Evolutionary conservation across 1,140 invertebrate genomes (phyloP).

Genomic region (Bicyclus anynana): DNA sequence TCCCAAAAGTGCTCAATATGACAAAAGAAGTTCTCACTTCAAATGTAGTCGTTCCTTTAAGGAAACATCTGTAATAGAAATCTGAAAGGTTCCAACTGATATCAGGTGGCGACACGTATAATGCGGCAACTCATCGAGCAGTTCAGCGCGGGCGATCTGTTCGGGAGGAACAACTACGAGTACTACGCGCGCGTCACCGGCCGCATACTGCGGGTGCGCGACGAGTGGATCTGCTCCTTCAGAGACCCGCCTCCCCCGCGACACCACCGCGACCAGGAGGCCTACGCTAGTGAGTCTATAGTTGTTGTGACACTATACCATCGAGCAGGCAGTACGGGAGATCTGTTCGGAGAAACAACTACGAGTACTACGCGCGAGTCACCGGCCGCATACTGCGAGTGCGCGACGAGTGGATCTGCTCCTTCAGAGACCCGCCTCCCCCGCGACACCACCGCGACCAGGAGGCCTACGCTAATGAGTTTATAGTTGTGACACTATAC

Average conservation of each 20-base stretch:
- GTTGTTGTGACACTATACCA: constrained; percentile 53
- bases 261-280: constrained; percentile 75
- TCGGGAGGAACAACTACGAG: constrained; percentile 97
- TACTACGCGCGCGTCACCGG: constrained; percentile 98
- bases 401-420: constrained; percentile 96
- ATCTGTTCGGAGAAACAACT: constrained; percentile 96
- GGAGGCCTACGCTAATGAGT: constrained; percentile 84
- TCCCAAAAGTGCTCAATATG: too few species aligned
- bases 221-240: constrained; percentile 97
- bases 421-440: constrained; percentile 93
- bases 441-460: constrained; percentile 76
- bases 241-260: constrained; percentile 89
- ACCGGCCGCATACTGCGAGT: constrained; percentile 95
- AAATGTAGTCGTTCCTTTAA: not conserved
- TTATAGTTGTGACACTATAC: not conserved
- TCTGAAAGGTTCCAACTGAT: not conserved
- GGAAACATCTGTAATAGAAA: not conserved
- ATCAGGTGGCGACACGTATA: constrained; percentile 92
- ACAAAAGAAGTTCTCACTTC: too few species aligned
- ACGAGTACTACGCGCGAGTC: constrained; percentile 97
- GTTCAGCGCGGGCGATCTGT: constrained; percentile 96
- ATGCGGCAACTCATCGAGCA: constrained; percentile 98
- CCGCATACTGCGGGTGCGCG: constrained; percentile 92
- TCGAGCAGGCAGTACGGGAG: constrained; percentile 96
- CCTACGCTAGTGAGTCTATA: constrained; percentile 82